Percentiles rank a stretch among this genome's conserved stretches.
Evolutionary conservation across 2,113 vertebrate species (phyloP).

Genomic region (Callipepla californica): DNA sequence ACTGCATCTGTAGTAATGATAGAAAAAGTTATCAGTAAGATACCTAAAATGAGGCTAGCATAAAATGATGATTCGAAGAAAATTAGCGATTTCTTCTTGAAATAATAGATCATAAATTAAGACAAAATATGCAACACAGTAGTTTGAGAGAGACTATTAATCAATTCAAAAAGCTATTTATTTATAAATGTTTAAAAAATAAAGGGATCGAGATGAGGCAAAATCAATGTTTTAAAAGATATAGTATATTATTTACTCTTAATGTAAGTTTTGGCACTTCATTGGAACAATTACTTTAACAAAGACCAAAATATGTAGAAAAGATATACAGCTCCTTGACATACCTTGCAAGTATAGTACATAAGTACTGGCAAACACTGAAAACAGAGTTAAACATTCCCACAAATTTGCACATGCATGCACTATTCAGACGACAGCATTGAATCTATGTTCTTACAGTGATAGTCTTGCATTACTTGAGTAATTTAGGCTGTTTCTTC

Average conservation of each 20-base stretch:
- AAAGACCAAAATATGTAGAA: constrained; percentile 90
- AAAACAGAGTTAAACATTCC: constrained; percentile 93
- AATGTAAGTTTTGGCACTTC: constrained; percentile 96
- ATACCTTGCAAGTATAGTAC: constrained; percentile 88
- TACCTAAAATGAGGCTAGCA: constrained; percentile 78
- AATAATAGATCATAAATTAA: not conserved
- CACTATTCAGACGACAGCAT: constrained; percentile 84
- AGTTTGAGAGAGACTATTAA: constrained; percentile 67
- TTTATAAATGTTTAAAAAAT: constrained; percentile 73
- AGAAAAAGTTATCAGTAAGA: constrained; percentile 83
- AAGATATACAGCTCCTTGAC: constrained; percentile 86
- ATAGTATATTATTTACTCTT: constrained; percentile 79
- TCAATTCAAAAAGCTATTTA: constrained; percentile 74
- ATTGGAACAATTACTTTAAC: constrained; percentile 91
- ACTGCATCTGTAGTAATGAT: constrained; percentile 87
- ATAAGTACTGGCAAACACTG: constrained; percentile 93
- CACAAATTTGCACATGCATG: constrained; percentile 95
- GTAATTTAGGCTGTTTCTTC: constrained; percentile 85
- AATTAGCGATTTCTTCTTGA: not conserved
- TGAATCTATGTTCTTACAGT: constrained; percentile 43
- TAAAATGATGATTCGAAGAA: constrained; percentile 78
- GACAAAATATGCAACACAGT: constrained; percentile 3
- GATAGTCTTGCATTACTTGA: not conserved
- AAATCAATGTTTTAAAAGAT: constrained; percentile 83
- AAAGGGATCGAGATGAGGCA: constrained; percentile 76